Evolutionary conservation across 2,113 vertebrate species (phyloP).

Genomic region (Notiomystis cincta): DNA sequence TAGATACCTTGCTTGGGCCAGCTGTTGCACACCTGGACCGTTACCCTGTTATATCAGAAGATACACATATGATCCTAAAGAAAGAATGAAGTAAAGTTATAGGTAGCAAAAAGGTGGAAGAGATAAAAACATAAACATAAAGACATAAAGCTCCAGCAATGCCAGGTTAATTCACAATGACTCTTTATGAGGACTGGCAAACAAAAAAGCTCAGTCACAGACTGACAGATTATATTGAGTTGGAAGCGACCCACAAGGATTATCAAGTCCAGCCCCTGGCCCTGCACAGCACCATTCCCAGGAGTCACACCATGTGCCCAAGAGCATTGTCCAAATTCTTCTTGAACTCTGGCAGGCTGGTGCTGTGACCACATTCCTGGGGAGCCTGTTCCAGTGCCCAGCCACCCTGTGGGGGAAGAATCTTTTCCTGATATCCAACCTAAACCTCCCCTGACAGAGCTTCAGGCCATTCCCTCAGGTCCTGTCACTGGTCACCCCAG

Average conservation of each 20-base stretch:
- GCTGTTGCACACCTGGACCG: neutral
- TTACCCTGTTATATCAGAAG: neutral
- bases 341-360: neutral
- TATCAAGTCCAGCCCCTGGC: no score
- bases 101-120: neutral
- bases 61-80: neutral
- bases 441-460: neutral
- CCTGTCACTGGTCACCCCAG: neutral
- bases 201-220: neutral
- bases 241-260: neutral
- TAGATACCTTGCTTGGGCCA: neutral
- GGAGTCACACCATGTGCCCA: neutral
- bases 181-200: neutral
- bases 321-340: neutral
- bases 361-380: neutral
- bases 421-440: neutral
- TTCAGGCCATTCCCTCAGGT: rapidly evolving
- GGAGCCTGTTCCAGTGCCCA: neutral
- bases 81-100: neutral
- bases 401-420: neutral
- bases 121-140: no score
- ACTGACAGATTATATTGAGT: neutral
- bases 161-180: neutral
- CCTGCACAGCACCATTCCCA: neutral
- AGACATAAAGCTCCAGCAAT: neutral